Evolutionary conservation across 2,797 vertebrate genomes (phyloP), one percentile per base, ranked within the genome.

Genomic region (Galaxias olidus): DNA sequence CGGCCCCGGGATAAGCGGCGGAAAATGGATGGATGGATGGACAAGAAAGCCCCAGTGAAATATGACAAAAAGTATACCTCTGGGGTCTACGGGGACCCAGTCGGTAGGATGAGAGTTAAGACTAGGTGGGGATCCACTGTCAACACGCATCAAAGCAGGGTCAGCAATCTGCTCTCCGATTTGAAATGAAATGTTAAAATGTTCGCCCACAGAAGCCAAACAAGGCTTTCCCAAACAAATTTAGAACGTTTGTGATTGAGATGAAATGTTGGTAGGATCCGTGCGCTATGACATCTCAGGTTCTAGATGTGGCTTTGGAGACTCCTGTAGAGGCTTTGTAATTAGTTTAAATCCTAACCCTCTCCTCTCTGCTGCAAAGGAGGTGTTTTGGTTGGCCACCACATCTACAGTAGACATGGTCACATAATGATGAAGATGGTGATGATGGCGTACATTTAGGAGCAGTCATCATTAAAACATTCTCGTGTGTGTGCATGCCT

Each of bases 361-460:
- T 57, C 40, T 57, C 17, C 41, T 43, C 10, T 40, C 15, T 30
- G 9, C 41, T 15, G 14, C 17, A 8, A 15, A 15, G n/a, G 41
- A 41, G n/a, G 10, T 1, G 55, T 56, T 46, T 45, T 59, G 44
- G 45, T 10, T 57, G 9, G 14, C 30, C 10, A 17, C 10, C 12
- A 17, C 41, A 15, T 57, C 6, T 14, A 57, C 15, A 19, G 40
- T 13, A n/a, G 30, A 42, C 30, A 53, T 17, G 17, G 9, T 11
- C 15, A 18, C 17, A 18, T 70, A 6, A 30, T 44, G 51, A 61
- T 59, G 54, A 52, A 45, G 58, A 65, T 15, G 59, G 59, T 56
- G 68, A 63, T 57, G 15, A 11, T 53, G 15, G 78, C 56, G 61
- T 72, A 76, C 75, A 75, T 64, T 77, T 53, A 63, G 40, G 30